These are phyloP conservation scores for Operophtera brumata DNA, from an alignment of 2,888 invertebrate genomes.

Conservation along the genomic window DNA sequence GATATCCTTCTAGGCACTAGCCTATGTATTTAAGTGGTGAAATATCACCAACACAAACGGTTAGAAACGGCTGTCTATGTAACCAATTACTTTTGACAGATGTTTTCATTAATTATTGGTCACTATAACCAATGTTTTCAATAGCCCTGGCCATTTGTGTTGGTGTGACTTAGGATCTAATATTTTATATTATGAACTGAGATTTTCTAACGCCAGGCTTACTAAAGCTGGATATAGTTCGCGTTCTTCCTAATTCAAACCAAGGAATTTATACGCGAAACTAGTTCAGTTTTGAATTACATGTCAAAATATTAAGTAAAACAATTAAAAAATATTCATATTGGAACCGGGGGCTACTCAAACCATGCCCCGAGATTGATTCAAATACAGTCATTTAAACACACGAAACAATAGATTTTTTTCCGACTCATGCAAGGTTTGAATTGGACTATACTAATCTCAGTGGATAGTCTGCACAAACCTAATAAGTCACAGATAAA, in stretches of 20 bases:
- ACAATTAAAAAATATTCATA: no score
- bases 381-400: background rate
- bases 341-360: background rate
- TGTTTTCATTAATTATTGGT: no score
- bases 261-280: background rate
- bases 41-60: no score
- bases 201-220: background rate
- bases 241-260: background rate
- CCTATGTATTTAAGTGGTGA: background rate
- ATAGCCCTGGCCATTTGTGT: no score
- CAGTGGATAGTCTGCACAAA: conserved; percentile 2
- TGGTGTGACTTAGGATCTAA: no score
- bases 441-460: background rate
- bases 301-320: background rate
- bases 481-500: conserved; percentile 1
- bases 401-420: background rate
- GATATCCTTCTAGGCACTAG: background rate
- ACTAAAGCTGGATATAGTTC: conserved; percentile 4
- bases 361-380: background rate
- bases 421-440: background rate
- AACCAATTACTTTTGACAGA: no score
- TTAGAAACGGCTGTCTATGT: no score
- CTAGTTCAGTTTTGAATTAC: background rate
- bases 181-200: background rate
- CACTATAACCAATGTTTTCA: no score